Evolutionary conservation across 2,797 vertebrate genomes (phyloP).

Genomic region (Novumbra hubbsi): DNA sequence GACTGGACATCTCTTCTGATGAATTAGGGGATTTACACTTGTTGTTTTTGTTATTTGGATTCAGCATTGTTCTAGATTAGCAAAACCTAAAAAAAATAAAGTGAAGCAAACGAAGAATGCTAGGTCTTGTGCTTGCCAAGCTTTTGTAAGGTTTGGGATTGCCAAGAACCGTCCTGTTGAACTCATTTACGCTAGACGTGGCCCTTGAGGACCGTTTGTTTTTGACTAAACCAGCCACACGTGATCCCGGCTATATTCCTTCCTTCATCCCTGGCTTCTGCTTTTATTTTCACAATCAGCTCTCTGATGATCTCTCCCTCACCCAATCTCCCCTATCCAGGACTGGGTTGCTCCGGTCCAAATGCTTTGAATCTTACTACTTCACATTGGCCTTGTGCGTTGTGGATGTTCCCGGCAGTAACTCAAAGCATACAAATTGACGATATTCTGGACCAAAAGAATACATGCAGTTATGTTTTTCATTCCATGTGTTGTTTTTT

Average conservation of each 20-base stretch:
- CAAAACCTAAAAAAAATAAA: background rate
- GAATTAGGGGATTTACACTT: background rate
- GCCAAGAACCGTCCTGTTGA: background rate
- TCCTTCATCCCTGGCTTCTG: background rate
- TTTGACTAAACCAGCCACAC: background rate
- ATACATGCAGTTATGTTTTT: slow-evolving; percentile 27
- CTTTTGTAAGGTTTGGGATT: background rate
- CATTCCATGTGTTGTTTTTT: slow-evolving; percentile 12
- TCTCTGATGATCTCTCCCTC: background rate
- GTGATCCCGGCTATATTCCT: too few relatives aligned
- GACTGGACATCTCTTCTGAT: background rate
- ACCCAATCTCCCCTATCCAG: slow-evolving; percentile 5
- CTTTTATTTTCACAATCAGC: background rate
- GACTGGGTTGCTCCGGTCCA: slow-evolving; percentile 12
- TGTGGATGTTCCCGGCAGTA: slow-evolving; percentile 16
- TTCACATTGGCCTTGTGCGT: slow-evolving; percentile 20
- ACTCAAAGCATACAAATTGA: slow-evolving; percentile 17
- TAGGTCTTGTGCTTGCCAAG: background rate
- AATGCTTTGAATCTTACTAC: slow-evolving; percentile 10
- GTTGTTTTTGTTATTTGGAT: background rate
- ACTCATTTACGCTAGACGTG: background rate
- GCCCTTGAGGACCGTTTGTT: background rate
- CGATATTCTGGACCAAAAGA: slow-evolving; percentile 28
- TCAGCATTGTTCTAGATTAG: background rate
- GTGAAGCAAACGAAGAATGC: background rate